These are phyloP conservation scores for Mycteria americana DNA, from an alignment of 2,797 vertebrate species.

Conservation along the genomic window DNA sequence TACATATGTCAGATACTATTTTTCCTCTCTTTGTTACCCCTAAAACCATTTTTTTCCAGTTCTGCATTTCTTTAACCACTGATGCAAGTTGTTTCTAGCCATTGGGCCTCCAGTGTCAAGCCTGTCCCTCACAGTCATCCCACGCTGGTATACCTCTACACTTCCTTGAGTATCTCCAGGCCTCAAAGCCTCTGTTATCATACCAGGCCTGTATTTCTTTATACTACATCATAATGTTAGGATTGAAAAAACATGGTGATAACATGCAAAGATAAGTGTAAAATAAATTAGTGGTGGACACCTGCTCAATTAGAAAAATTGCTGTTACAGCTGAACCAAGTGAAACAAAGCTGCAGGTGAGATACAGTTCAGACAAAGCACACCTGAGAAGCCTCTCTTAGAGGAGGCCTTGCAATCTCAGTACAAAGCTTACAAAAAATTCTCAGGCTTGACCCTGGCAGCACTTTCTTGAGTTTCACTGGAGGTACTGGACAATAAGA, in stretches of 20 bases:
- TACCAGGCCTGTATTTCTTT: neutral
- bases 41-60: neutral
- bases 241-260: neutral
- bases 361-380: neutral
- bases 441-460: neutral
- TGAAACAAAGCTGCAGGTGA: neutral
- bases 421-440: neutral
- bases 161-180: neutral
- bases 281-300: neutral
- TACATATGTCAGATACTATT: neutral
- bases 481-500: neutral
- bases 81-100: neutral
- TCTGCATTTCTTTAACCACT: neutral
- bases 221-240: neutral
- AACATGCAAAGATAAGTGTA: neutral
- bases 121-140: neutral
- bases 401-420: neutral
- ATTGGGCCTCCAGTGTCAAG: neutral
- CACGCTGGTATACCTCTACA: neutral
- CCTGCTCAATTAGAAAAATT: neutral
- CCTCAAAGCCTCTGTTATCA: neutral
- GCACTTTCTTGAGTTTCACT: fast-evolving
- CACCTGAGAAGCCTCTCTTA: neutral
- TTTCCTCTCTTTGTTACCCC: neutral
- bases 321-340: neutral